Evolutionary conservation across 2,113 vertebrate genomes (phyloP), one percentile per base, ranked within the genome.

Genomic region (Datnioides undecimradiatus): DNA sequence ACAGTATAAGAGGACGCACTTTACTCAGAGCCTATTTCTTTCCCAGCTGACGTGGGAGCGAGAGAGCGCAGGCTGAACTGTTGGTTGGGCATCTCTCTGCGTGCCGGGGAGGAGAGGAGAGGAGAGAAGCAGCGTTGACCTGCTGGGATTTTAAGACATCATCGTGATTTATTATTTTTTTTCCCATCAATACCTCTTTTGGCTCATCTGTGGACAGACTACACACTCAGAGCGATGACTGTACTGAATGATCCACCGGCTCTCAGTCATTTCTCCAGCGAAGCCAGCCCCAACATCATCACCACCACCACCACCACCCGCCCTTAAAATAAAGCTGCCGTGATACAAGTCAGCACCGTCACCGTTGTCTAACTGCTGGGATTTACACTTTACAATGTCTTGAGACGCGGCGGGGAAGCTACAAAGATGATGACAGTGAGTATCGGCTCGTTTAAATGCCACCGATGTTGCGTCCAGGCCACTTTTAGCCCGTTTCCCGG

Each of bases 351-450:
- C 80, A 41, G 75, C 88, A 40, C 33, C 86, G 2, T 60, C 68
- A 19, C 68, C 68, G 86, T 73, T 54, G 83, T 86, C 84, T 82
- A 74, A 72, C 82, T 80, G 85, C 85, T 77, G 88, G 85, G 85
- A 86, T 88, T 84, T 63, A 80, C 54, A 78, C 86, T 88, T 91
- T 85, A 93, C 85, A 84, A 97, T 94, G 94, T 91, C 95, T 93
- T 96, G 96, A 95, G 92, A 85, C 83, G 73, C 36, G 86, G 82
- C 88, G 65, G 76, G 79, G 51, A 85, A 38, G 67, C 21, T 55
- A 8, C 63, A 73, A 38, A 86, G 86, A 95, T 90, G 89, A 95
- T 95, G 94, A 91, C 95, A 90, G 95, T 95, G 94, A 96, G 95
- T 94, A 94, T 70, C 27, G 38, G 69, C 33, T 76, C 40, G 46